These are phyloP conservation scores for Habrosyne pyritoides DNA, from an alignment of 2,888 invertebrate species.

Conservation along the genomic window DNA sequence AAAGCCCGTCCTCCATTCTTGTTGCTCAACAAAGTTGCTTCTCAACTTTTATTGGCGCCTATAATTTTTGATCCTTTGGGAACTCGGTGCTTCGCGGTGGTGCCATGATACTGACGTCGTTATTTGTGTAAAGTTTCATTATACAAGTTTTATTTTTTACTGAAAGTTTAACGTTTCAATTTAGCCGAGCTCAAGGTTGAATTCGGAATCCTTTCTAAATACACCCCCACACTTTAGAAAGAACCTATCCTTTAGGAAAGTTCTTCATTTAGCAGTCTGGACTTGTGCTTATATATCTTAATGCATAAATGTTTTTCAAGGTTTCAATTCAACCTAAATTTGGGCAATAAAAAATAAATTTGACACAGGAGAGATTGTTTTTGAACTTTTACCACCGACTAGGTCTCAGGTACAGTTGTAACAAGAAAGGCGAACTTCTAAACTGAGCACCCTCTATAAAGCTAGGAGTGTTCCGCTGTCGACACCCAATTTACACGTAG, in stretches of 20 bases:
- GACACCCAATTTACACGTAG: conserved; percentile 11
- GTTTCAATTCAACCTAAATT: too few species aligned
- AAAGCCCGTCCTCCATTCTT: not conserved
- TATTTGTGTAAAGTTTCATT: not conserved
- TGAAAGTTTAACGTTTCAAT: too few species aligned
- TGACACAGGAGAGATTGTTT: not conserved
- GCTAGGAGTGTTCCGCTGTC: conserved; percentile 9
- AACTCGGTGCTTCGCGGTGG: not conserved
- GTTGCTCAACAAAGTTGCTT: not conserved
- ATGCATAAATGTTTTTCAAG: too few species aligned
- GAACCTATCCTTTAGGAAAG: too few species aligned
- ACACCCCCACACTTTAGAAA: too few species aligned
- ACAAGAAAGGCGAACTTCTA: conserved; percentile 12
- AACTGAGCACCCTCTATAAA: conserved; percentile 11
- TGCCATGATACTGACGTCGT: not conserved
- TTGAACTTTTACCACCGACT: not conserved
- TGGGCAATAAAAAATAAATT: not conserved
- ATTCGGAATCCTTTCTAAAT: too few species aligned
- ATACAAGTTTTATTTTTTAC: too few species aligned
- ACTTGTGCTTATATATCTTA: too few species aligned
- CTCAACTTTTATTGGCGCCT: not conserved
- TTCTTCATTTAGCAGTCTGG: too few species aligned
- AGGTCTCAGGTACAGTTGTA: conserved; percentile 8
- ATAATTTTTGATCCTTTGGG: not conserved
- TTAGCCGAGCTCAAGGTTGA: too few species aligned